These are phyloP conservation scores for Dendrocopos noguchii DNA, from an alignment of 2,113 vertebrate genomes.

Conservation along the genomic window DNA sequence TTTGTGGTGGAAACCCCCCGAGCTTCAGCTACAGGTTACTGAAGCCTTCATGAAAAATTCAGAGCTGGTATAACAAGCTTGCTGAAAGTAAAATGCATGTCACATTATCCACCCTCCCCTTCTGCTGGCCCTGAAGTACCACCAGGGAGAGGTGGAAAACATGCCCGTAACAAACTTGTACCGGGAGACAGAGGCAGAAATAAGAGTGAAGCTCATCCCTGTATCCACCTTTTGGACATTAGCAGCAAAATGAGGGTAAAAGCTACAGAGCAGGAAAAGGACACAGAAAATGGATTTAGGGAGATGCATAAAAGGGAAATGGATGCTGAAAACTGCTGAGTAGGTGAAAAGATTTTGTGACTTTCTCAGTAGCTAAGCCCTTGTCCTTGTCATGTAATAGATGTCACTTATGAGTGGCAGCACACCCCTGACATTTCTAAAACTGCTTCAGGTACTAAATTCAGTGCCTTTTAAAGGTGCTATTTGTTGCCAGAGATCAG, in stretches of 20 bases:
- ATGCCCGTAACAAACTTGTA: background rate
- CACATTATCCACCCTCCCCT: constrained; percentile 82
- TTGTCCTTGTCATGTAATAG: background rate
- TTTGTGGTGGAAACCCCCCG: constrained; percentile 96
- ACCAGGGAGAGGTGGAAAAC: constrained; percentile 7
- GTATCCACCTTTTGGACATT: background rate
- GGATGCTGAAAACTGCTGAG: background rate
- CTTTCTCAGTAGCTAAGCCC: background rate
- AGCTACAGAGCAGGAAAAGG: background rate
- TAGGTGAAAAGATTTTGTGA: background rate
- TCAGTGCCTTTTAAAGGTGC: background rate
- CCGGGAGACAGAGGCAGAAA: background rate
- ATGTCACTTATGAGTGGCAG: background rate
- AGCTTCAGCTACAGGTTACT: constrained; percentile 90
- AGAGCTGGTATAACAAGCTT: constrained; percentile 88
- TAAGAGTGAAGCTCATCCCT: background rate
- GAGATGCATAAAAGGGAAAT: fast-evolving
- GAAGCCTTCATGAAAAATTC: constrained; percentile 95
- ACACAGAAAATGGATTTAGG: background rate
- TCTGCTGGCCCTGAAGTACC: constrained; percentile 51
- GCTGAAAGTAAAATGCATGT: constrained; percentile 82
- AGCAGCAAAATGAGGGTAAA: background rate
- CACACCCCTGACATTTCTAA: background rate
- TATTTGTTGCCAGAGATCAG: background rate
- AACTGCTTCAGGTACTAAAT: background rate